These are phyloP conservation scores for Sitodiplosis mosellana DNA, from an alignment of 1,140 invertebrate species.

Conservation along the genomic window DNA sequence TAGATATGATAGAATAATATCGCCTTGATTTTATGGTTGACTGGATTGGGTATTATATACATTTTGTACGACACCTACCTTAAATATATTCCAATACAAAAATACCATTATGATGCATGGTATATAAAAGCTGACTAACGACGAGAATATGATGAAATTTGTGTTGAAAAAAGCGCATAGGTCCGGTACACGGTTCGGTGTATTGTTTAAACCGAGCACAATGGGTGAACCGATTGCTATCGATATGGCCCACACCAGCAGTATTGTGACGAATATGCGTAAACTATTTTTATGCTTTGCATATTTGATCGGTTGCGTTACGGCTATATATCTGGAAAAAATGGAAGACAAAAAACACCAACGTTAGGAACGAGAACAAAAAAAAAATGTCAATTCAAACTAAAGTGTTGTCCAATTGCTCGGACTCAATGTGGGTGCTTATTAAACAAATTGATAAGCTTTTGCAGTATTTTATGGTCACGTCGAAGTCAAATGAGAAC, in stretches of 20 bases:
- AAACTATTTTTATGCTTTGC: slow-evolving; percentile 95
- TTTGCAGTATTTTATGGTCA: no score
- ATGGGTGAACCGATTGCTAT: slow-evolving; percentile 93
- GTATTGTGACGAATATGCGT: slow-evolving; percentile 86
- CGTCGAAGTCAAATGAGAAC: no score
- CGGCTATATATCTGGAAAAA: slow-evolving; percentile 84
- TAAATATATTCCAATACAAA: slow-evolving; percentile 96
- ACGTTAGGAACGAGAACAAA: no score
- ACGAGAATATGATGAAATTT: slow-evolving; percentile 96
- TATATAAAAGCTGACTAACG: slow-evolving; percentile 96
- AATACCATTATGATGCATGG: slow-evolving; percentile 98
- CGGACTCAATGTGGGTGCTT: no score
- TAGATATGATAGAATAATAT: no score
- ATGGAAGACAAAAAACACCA: slow-evolving; percentile 5
- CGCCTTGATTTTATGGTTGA: no score
- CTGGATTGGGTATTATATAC: no score
- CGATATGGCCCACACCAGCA: slow-evolving; percentile 92
- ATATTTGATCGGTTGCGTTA: slow-evolving; percentile 97
- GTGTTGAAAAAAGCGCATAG: slow-evolving; percentile 93
- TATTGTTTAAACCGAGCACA: slow-evolving; percentile 86
- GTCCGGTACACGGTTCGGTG: slow-evolving; percentile 52
- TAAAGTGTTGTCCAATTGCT: no score
- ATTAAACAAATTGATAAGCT: no score
- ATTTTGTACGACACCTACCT: slow-evolving; percentile 36
- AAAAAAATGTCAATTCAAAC: no score